These are phyloP conservation scores for Himalopsyche anomala DNA, from an alignment of 2,888 invertebrate genomes.

Conservation along the genomic window DNA sequence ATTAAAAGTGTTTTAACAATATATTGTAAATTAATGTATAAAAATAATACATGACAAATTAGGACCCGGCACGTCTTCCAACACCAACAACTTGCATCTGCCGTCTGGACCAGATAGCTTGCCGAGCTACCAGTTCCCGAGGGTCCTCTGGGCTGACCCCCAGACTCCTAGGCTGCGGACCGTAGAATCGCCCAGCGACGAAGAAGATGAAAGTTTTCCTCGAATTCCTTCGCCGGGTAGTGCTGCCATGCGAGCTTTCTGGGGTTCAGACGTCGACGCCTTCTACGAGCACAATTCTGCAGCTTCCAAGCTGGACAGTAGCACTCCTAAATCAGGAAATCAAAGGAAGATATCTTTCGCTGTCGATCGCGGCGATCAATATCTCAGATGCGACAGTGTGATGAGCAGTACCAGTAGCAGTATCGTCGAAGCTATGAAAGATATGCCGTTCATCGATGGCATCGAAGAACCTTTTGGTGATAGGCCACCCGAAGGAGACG, in stretches of 20 bases:
- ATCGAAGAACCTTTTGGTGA: conserved; percentile 53
- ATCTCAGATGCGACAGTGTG: conserved; percentile 44
- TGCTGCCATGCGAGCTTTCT: conserved; percentile 22
- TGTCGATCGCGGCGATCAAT: conserved; percentile 50
- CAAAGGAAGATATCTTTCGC: conserved; percentile 63
- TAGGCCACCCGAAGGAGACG: not conserved
- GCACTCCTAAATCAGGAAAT: conserved; percentile 57
- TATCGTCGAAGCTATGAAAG: conserved; percentile 63
- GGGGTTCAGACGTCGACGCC: conserved; percentile 38
- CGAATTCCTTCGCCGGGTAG: conserved; percentile 62
- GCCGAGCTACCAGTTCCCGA: conserved; percentile 59
- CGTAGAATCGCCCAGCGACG: conserved; percentile 54
- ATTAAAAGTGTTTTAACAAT: conserved; percentile 14
- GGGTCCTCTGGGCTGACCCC: conserved; percentile 64
- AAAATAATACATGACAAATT: conserved; percentile 16
- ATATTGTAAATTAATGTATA: not conserved
- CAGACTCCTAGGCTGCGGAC: conserved; percentile 52
- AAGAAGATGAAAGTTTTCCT: conserved; percentile 58
- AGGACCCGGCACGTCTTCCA: conserved; percentile 57
- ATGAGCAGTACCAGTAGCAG: conserved; percentile 58
- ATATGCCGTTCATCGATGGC: conserved; percentile 64
- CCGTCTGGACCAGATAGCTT: conserved; percentile 24
- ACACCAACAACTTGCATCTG: conserved; percentile 29
- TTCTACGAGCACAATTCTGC: conserved; percentile 44
- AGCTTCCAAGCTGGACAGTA: conserved; percentile 49